Conservation (phyloP, 2,113 vertebrate species). For the human (Homo sapiens) region DNA sequence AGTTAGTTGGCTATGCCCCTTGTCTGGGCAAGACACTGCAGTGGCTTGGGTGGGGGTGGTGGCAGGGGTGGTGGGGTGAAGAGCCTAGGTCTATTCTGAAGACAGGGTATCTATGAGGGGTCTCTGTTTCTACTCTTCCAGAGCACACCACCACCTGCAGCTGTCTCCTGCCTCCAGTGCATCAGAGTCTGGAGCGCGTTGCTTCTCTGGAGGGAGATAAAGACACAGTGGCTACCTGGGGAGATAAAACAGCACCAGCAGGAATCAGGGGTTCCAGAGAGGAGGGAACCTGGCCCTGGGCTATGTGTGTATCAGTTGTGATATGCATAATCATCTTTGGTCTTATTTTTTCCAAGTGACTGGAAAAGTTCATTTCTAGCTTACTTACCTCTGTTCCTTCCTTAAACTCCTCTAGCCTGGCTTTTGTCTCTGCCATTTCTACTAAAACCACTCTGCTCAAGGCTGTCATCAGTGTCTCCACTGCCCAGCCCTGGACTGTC, state of each 20-base stretch:
- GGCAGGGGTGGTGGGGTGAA: fast-evolving
- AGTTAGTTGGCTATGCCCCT: fast-evolving
- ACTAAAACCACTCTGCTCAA: fast-evolving
- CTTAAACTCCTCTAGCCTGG: neutral
- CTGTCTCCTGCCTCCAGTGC: fast-evolving
- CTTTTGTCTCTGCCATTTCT: neutral
- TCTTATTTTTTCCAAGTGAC: neutral
- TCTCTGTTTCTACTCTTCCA: neutral
- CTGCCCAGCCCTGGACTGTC: fast-evolving
- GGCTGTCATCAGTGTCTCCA: fast-evolving
- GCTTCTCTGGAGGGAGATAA: neutral
- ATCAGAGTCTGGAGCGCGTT: neutral
- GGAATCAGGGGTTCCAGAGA: neutral
- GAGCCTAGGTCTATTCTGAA: neutral
- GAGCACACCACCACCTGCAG: neutral
- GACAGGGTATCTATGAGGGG: neutral
- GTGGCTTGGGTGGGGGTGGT: neutral
- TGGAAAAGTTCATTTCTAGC: too few species aligned
- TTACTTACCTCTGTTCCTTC: neutral
- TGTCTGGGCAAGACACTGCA: fast-evolving
- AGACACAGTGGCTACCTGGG: fast-evolving
- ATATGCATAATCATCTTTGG: neutral
- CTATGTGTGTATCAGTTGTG: neutral
- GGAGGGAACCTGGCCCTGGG: too few species aligned
- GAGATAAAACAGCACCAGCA: neutral